phyloP scores from a whole-genome alignment of 2,888 invertebrate species.

The Sinodicranocentrus sp. region DNA sequence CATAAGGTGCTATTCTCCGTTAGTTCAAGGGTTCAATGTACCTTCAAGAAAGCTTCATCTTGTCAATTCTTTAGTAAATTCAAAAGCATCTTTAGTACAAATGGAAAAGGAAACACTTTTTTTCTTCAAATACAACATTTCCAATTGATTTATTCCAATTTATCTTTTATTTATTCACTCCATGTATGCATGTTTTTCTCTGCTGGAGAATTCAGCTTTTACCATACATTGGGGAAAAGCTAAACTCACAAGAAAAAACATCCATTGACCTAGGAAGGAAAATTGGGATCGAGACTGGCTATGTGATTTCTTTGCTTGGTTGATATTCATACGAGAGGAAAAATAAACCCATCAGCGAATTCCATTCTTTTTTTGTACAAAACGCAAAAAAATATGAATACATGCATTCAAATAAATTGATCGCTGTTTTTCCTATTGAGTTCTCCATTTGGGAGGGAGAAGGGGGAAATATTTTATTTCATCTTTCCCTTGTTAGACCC shows the following conservation, averaged over 20 bases:
- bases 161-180: no score
- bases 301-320: no score
- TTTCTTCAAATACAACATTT: no score
- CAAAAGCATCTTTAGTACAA: no score
- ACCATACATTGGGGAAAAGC: no score
- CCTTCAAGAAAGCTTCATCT: no score
- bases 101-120: no score
- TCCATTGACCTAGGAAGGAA: conserved; percentile 40
- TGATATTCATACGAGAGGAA: conserved; percentile 37
- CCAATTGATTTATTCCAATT: conserved; percentile 34
- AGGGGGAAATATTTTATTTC: conserved; percentile 2
- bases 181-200: no score
- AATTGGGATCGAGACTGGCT: neutral
- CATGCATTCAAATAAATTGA: conserved; percentile 48
- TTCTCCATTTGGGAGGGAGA: neutral
- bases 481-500: conserved; percentile 18
- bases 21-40: no score
- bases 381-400: conserved; percentile 10
- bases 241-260: neutral
- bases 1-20: no score
- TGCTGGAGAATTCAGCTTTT: no score
- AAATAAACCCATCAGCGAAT: conserved; percentile 16
- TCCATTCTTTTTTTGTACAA: conserved; percentile 13
- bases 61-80: no score
- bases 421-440: conserved; percentile 12